phyloP scores from a whole-genome alignment of 1,140 invertebrate species.

The Drosophila orena region DNA sequence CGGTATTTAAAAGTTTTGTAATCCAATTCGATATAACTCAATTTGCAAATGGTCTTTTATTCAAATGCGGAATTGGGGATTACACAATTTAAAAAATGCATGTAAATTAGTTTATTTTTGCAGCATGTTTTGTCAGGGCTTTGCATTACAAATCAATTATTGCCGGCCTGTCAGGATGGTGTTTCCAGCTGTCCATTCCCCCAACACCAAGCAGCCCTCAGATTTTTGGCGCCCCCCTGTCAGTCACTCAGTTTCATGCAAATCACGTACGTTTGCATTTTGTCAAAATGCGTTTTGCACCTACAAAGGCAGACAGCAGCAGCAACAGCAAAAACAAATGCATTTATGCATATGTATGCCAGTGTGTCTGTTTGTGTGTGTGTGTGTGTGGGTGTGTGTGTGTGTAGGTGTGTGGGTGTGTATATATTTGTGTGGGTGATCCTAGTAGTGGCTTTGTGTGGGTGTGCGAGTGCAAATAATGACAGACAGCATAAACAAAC shows the following conservation, averaged over 20 bases:
- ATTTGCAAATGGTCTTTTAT: conserved; percentile 15
- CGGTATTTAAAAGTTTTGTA: neutral
- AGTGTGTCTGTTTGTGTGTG: neutral
- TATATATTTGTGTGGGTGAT: conserved; percentile 19
- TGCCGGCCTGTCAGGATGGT: conserved; percentile 31
- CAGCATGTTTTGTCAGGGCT: conserved; percentile 44
- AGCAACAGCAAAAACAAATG: conserved; percentile 44
- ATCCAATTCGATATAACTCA: conserved; percentile 11
- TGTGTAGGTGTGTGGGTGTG: neutral
- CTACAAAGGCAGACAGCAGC: conserved; percentile 34
- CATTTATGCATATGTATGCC: conserved; percentile 23
- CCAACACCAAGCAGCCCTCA: neutral
- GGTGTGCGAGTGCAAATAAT: conserved; percentile 69
- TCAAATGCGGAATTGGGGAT: conserved; percentile 26
- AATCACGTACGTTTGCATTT: conserved; percentile 81
- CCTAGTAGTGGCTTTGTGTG: conserved; percentile 3
- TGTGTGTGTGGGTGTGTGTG: neutral
- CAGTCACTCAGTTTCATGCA: conserved; percentile 52
- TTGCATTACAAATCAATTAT: conserved; percentile 81
- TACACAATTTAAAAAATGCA: conserved; percentile 33
- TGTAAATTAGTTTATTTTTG: conserved; percentile 37
- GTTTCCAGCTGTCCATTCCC: conserved; percentile 6
- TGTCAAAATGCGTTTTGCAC: conserved; percentile 80
- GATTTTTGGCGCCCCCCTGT: neutral
- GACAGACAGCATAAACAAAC: conserved; percentile 78